Base-by-base conservation (phyloP, 2,797 vertebrate genomes). In the Ctenopoma kingsleyae region DNA sequence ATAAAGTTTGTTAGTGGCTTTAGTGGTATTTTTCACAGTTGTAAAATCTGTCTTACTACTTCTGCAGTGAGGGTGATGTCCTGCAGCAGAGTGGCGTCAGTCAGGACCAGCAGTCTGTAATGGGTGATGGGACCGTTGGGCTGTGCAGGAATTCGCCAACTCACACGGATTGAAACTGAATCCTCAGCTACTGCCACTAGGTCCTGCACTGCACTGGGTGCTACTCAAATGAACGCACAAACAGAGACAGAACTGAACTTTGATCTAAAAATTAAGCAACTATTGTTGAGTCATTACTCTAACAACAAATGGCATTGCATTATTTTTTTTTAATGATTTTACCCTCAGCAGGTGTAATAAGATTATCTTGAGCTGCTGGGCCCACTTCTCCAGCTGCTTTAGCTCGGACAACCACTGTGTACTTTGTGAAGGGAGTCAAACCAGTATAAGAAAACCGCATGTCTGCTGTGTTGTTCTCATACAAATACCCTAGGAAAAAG, bases 121-220 rank as follows among this genome's bases (percentile, higher is more conserved):
- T 94, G 96, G 57, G 84, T 97, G 87, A 99, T 97, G 41, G 94
- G 92, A 76, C 98, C 98, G 52, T 99, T 99, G 54, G 96, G 95
- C 75, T 97, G 95, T 19, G 51, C 94, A 7, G 98, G 98, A 48
- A 87, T 96, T 81, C 82, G 95, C 98, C 98, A 99, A 55, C 91
- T 93, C 80, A 99, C 95, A 83, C 78, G 94, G 84, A 98, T 87
- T 13, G 94, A 95, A 48, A 95, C 96, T 3, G 97, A 96, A 89
- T 97, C 96, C 52, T 97, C 93, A 49, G 96, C 95, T 60, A 69
- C 84, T 15, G 95, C 89, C 52, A 71, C 86, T 68, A 99, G 93
- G 76, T 94, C 87, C 88, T 93, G 95, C 41, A 99, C 93, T 55
- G 95, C 92, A 76, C 96, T 95, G 66, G 98, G 98, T 52, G 95